Percentiles rank a stretch among this genome's conserved stretches.
Conservation (phyloP, 2,888 invertebrate genomes). For the Eustalomyia histrio region DNA sequence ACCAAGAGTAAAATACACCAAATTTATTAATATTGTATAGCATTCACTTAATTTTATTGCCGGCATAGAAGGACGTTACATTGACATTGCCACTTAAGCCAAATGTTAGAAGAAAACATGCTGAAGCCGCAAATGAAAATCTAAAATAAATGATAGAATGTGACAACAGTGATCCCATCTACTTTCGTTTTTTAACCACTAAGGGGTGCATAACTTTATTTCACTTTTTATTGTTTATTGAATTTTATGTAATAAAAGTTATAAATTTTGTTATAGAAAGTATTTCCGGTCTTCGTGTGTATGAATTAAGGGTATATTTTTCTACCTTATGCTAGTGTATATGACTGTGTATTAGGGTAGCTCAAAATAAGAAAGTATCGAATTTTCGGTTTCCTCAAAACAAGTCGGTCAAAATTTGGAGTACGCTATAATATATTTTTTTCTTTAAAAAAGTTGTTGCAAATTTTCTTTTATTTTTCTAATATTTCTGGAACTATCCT, state of each 20-base stretch:
- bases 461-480: too few relatives aligned
- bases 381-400: too few relatives aligned
- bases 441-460: too few relatives aligned
- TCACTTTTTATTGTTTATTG: conserved; percentile 45
- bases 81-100: background rate
- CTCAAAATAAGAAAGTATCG: too few relatives aligned
- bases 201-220: conserved; percentile 53
- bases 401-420: too few relatives aligned
- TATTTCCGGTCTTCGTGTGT: conserved; percentile 50
- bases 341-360: background rate
- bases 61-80: too few relatives aligned
- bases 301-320: conserved; percentile 30
- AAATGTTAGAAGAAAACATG: conserved; percentile 24
- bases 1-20: conserved; percentile 31
- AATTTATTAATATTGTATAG: background rate
- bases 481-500: too few relatives aligned
- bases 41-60: background rate
- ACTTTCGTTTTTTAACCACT: conserved; percentile 42
- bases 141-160: conserved; percentile 37
- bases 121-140: conserved; percentile 30
- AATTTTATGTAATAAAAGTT: conserved; percentile 33
- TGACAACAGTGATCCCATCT: conserved; percentile 44
- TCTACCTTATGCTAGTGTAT: background rate
- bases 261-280: conserved; percentile 52
- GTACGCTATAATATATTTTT: too few relatives aligned